These are phyloP conservation scores for Antechinus stuartii DNA, from an alignment of 2,113 vertebrate species.

Conservation along the genomic window DNA sequence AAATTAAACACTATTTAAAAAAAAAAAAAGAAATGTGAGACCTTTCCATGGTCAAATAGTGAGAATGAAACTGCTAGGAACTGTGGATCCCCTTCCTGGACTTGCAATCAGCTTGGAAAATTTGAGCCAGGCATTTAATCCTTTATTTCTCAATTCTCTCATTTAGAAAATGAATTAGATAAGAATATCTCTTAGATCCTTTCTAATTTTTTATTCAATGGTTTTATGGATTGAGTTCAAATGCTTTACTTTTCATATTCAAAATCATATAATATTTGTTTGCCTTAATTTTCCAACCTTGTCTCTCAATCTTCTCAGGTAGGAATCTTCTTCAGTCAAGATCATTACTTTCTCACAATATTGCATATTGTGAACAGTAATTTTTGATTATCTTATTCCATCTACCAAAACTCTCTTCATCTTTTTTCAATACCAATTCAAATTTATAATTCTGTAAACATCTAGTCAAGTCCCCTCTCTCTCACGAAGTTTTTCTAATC, in stretches of 20 bases:
- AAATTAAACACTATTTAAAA: too few species aligned
- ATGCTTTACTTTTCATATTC: neutral
- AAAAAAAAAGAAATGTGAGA: too few species aligned
- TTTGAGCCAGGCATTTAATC: neutral
- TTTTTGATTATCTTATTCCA: neutral
- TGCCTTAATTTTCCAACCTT: neutral
- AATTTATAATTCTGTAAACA: neutral
- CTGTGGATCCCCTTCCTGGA: neutral
- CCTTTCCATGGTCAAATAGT: neutral
- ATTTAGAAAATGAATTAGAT: neutral
- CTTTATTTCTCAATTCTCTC: neutral
- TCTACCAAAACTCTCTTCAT: neutral
- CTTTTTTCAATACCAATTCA: conserved; percentile 3
- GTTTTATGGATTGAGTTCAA: neutral
- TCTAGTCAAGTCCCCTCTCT: neutral
- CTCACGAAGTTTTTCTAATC: neutral
- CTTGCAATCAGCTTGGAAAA: neutral
- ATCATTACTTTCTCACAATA: neutral
- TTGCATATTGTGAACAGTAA: neutral
- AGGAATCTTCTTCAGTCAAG: neutral
- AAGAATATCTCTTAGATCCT: neutral
- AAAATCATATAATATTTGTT: neutral
- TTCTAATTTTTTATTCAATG: neutral
- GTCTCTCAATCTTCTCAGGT: neutral
- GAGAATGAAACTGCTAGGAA: neutral